A percentile compares a stretch with the other conserved stretches of the same genome.
phyloP scores from a whole-genome alignment of 2,113 vertebrate species.

The Ageneiosus marmoratus region DNA sequence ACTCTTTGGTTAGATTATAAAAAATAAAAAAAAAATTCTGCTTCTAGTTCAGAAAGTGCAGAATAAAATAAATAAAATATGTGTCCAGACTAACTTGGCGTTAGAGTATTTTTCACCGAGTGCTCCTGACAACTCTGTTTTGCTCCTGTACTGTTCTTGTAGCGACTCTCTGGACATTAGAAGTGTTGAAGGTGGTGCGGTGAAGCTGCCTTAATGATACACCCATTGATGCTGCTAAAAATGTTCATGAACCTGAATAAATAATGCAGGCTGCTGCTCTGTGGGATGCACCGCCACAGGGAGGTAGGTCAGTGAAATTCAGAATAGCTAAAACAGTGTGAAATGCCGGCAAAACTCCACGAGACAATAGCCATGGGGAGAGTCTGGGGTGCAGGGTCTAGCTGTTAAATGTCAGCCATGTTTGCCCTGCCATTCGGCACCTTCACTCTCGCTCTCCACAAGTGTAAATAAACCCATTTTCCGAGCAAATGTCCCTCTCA shows the following conservation, averaged over 20 bases:
- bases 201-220: slow-evolving; percentile 18
- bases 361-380: slow-evolving; percentile 10
- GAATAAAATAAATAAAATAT: background rate
- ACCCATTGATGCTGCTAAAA: slow-evolving; percentile 20
- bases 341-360: slow-evolving; percentile 1
- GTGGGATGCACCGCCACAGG: background rate
- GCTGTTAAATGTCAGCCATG: slow-evolving; percentile 45
- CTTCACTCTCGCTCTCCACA: background rate
- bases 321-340: background rate
- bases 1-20: background rate
- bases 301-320: background rate
- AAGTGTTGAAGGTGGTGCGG: background rate
- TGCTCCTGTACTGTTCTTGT: background rate
- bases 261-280: background rate
- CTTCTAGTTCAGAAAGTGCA: background rate
- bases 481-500: slow-evolving; percentile 1
- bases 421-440: slow-evolving; percentile 7
- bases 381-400: background rate
- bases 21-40: background rate
- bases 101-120: background rate
- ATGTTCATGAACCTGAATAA: slow-evolving; percentile 13
- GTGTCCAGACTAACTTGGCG: background rate
- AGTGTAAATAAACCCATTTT: slow-evolving; percentile 34
- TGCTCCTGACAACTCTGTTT: background rate
- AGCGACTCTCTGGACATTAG: background rate